These are phyloP conservation scores for Mus spicilegus DNA, from an alignment of 2,113 vertebrate genomes.

Conservation along the genomic window DNA sequence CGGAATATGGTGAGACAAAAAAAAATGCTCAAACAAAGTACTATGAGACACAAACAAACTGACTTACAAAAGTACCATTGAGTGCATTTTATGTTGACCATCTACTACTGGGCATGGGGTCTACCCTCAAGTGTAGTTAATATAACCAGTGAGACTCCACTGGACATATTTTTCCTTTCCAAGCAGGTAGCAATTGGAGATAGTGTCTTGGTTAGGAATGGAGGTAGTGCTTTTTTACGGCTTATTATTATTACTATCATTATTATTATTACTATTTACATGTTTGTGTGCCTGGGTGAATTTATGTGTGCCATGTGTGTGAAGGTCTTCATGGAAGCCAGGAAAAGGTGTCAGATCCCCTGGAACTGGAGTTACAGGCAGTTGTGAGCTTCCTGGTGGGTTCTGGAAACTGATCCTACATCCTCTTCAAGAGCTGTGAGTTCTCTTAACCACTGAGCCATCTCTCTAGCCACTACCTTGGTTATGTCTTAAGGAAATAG, in stretches of 20 bases:
- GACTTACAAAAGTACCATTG: neutral
- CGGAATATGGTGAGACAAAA: neutral
- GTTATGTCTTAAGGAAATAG: constrained; percentile 40
- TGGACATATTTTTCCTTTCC: neutral
- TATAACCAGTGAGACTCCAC: neutral
- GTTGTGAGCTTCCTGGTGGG: neutral
- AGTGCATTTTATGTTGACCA: neutral
- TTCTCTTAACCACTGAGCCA: neutral
- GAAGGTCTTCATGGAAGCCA: neutral
- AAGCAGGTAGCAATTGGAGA: neutral
- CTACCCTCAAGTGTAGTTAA: neutral
- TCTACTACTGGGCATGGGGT: neutral
- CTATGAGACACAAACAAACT: neutral
- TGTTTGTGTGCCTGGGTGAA: neutral
- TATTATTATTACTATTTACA: neutral
- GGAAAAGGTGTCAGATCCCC: neutral
- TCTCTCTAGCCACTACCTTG: neutral
- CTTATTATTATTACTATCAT: neutral
- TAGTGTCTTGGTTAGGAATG: neutral
- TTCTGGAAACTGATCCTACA: neutral
- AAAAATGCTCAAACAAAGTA: neutral
- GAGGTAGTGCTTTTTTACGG: neutral
- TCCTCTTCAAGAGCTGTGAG: neutral
- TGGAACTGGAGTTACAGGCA: neutral
- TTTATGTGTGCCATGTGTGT: neutral